Evolutionary conservation across 2,888 invertebrate species (phyloP), one percentile per base, ranked within the genome.

Genomic region (Capitulum mitella): DNA sequence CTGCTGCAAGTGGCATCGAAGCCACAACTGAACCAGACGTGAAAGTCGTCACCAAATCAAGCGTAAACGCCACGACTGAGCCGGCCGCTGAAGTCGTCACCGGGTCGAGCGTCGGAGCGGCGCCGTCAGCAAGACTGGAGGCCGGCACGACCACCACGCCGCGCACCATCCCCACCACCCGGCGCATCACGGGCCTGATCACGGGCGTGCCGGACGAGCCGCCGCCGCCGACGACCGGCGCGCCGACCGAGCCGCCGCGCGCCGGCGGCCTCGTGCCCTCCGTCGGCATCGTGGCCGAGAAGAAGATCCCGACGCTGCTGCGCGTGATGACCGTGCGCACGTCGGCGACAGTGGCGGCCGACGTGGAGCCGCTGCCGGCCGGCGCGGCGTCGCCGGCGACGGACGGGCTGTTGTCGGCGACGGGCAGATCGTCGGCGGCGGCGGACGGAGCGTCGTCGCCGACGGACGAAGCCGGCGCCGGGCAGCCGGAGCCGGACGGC

Each of bases 261-360:
- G 19, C 70, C 37, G 40, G 40, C 40, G 40, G 40, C 14, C 70
- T 70, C 10, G 26, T 1, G 3, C 70, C 70, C 10, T 76, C 34
- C 22, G 78, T 54, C 10, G 78, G 78, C 22, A 54, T 78, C 64
- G 79, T 79, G 40, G 79, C 76, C 32, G 74, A 77, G 22, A 29
- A 78, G 78, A 64, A 46, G 40, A n/a, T 61, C 3, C 79, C 51
- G 29, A 48, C 48, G 40, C 22, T 46, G 46, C 51, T 74, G 26
- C 51, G 43, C 26, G 77, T 76, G 48, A 43, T 48, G 48, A 74
- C 48, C 22, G 61, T 64, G 48, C 37, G 46, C 6, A 37, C 58
- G 8, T 37, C 77, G 22, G 37, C 37, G 8, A 8, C n/a, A 6
- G 70, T 46, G 22, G 37, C n/a, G 22, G 70, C 40, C 19, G 78